These are phyloP conservation scores for Turdus rufiventris DNA, from an alignment of 2,113 vertebrate genomes.

Conservation along the genomic window DNA sequence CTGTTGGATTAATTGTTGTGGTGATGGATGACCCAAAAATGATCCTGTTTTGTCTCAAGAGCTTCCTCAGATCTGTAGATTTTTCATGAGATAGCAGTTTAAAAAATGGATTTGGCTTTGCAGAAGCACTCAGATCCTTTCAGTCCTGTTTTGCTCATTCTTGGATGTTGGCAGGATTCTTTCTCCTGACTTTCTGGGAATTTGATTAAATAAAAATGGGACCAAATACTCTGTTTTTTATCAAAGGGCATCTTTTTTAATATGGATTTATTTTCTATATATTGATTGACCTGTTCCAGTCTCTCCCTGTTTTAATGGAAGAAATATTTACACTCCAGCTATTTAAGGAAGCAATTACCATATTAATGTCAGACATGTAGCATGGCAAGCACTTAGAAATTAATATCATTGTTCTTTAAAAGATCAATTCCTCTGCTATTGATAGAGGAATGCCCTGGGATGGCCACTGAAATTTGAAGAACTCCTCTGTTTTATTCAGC, in stretches of 20 bases:
- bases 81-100: not conserved
- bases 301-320: not conserved
- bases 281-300: not conserved
- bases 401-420: not conserved
- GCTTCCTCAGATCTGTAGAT: not conserved
- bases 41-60: conserved; percentile 3
- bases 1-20: not conserved
- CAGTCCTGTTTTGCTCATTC: not conserved
- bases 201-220: not conserved
- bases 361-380: not conserved
- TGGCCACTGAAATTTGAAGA: not conserved
- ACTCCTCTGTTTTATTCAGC: not conserved
- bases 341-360: not conserved
- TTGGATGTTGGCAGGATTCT: not conserved
- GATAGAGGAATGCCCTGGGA: not conserved
- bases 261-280: not conserved
- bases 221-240: not conserved
- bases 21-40: not conserved
- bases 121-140: not conserved
- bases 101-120: not conserved
- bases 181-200: not conserved
- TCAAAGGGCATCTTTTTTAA: not conserved
- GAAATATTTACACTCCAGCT: not conserved
- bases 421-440: not conserved
- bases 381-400: not conserved